Evolutionary conservation across 2,888 invertebrate genomes (phyloP), one percentile per base, ranked within the genome.

Genomic region (Cenopis cana): DNA sequence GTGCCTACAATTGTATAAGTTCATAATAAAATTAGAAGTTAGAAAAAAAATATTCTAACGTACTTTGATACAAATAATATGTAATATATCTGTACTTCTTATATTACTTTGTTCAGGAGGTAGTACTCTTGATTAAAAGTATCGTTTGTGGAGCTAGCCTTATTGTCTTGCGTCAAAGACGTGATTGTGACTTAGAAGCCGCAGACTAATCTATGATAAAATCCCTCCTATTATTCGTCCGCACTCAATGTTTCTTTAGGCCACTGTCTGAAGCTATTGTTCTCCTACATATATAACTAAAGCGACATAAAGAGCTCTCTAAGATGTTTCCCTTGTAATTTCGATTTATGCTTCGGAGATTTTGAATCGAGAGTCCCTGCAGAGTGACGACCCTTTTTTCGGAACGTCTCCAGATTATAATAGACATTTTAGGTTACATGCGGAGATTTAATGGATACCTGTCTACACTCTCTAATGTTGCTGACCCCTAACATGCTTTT

Each of bases 281-380:
- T 24, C 50, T 10, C 49, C 17, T 54, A 55, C 60, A 66, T 49
- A 59, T 59, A 50, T 33, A 69, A 59, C 69, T 65, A 59, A n/a
- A 69, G 59, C 49, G 41, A 49, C 59, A 50, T 67, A 61, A 61
- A 71, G 55, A 64, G 60, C 59, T 82, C 82, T 84, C 82, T 85
- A 82, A 88, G 84, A 84, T 85, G 86, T 85, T 88, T 87, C 84
- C 84, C 85, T 81, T 86, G 88, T 88, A 86, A 85, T 86, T 88
- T 87, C 87, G 88, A 88, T 90, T 88, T 89, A 89, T 88, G 85
- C 82, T 76, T 76, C 74, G 75, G 78, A 80, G 79, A 81, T 61
- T 71, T 61, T 81, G 80, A 83, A 84, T 81, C 81, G 79, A 77
- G 81, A 79, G 83, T 80, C 81, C 77, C 76, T 76, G 77, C 76